Evolutionary conservation across 2,797 vertebrate genomes (phyloP).

Genomic region (Momotus momota): DNA sequence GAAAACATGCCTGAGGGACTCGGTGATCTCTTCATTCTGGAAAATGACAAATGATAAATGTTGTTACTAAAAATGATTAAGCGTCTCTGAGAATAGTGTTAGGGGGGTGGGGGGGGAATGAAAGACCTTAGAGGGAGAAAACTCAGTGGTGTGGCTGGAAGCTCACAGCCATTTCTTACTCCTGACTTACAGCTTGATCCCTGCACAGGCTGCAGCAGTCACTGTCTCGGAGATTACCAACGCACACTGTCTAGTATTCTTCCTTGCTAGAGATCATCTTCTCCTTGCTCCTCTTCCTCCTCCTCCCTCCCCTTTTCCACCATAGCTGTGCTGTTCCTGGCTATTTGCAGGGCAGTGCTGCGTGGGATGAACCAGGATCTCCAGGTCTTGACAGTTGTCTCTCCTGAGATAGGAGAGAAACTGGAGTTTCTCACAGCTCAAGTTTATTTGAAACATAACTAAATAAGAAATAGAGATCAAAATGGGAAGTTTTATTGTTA

Average conservation of each 20-base stretch:
- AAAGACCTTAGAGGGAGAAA: background rate
- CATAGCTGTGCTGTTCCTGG: background rate
- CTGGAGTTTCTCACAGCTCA: background rate
- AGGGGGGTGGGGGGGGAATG: background rate
- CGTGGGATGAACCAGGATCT: background rate
- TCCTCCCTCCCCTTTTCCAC: background rate
- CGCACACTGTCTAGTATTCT: background rate
- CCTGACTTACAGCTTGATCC: background rate
- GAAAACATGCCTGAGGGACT: background rate
- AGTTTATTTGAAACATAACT: background rate
- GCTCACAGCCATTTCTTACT: background rate
- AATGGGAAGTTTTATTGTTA: background rate
- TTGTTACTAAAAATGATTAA: background rate
- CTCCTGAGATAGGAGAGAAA: background rate
- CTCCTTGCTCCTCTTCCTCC: background rate
- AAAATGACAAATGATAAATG: constrained; percentile 8
- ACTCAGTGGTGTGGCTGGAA: background rate
- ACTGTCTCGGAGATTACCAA: background rate
- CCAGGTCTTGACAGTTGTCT: background rate
- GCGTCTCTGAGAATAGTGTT: background rate
- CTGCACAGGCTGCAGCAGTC: background rate
- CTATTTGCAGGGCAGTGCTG: background rate
- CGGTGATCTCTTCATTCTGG: background rate
- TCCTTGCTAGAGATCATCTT: background rate
- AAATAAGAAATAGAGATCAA: background rate